These are phyloP conservation scores for Drosophila peninsularis DNA, from an alignment of 2,888 invertebrate genomes.

Conservation along the genomic window DNA sequence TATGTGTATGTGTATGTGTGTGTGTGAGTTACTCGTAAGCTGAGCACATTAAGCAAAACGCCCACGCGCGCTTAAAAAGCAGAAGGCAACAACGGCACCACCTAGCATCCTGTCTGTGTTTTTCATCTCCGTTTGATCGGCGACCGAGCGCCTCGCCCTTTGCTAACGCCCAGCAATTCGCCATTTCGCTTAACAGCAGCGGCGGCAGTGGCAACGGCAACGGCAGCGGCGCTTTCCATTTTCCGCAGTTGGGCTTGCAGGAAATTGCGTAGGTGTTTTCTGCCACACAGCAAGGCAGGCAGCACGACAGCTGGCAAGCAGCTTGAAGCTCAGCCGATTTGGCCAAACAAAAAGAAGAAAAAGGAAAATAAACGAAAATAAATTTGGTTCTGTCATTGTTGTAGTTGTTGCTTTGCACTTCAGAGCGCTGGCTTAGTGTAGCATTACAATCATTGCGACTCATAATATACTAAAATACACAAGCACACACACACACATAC, in stretches of 20 bases:
- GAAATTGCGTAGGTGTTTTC: conserved; percentile 77
- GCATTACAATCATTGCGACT: conserved; percentile 62
- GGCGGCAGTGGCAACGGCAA: conserved; percentile 10
- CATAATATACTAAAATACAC: conserved; percentile 32
- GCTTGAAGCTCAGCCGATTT: conserved; percentile 42
- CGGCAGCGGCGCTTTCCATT: conserved; percentile 52
- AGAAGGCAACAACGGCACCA: conserved; percentile 39
- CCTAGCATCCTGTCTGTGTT: conserved; percentile 55
- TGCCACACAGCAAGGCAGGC: conserved; percentile 41
- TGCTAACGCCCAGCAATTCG: conserved; percentile 9
- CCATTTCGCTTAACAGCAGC: conserved; percentile 19
- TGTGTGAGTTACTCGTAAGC: conserved; percentile 43
- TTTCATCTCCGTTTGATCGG: conserved; percentile 67
- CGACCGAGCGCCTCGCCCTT: conserved; percentile 19
- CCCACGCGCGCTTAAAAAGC: conserved; percentile 55
- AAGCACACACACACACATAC: conserved; percentile 20
- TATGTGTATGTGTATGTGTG: conserved; percentile 21
- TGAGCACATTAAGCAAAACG: conserved; percentile 65
- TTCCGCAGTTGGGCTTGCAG: conserved; percentile 70
- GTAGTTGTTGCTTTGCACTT: conserved; percentile 45
- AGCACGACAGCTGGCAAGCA: conserved; percentile 41
- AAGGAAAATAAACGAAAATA: conserved; percentile 30
- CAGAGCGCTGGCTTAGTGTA: conserved; percentile 62
- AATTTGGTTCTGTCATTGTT: conserved; percentile 46
- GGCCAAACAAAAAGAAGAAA: not conserved